These are phyloP conservation scores for Elmis aenea DNA, from an alignment of 2,888 invertebrate genomes.

Conservation along the genomic window DNA sequence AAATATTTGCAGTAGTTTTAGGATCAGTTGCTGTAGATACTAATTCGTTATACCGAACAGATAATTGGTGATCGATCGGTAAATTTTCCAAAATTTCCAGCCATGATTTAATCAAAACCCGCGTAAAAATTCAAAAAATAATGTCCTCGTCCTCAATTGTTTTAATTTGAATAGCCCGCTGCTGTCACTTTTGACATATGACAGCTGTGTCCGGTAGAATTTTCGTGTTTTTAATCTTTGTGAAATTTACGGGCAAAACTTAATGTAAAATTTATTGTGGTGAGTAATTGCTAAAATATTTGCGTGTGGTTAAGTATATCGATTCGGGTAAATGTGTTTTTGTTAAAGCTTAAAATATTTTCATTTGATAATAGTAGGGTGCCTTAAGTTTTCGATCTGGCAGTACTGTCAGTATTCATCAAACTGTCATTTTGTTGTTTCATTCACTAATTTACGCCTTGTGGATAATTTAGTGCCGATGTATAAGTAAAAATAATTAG, in stretches of 20 bases:
- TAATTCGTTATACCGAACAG: conserved; percentile 21
- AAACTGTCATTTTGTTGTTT: conserved; percentile 30
- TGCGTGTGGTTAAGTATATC: background rate
- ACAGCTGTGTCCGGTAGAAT: conserved; percentile 21
- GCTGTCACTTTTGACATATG: no score
- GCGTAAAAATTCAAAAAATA: no score
- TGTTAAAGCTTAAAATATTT: no score
- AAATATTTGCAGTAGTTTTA: background rate
- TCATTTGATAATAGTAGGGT: no score
- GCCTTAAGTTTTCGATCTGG: conserved; percentile 20
- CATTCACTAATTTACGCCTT: conserved; percentile 28
- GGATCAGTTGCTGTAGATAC: background rate
- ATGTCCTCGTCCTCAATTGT: no score
- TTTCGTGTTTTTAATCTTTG: conserved; percentile 24
- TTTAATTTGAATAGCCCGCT: no score
- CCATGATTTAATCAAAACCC: no score
- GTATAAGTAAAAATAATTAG: conserved; percentile 9
- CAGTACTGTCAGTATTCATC: conserved; percentile 22
- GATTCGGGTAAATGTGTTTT: background rate
- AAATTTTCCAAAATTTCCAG: conserved; percentile 36
- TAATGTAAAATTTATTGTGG: conserved; percentile 21
- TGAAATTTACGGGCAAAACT: conserved; percentile 19
- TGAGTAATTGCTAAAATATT: conserved; percentile 11
- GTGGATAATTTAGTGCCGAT: conserved; percentile 24
- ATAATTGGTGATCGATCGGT: conserved; percentile 33